Evolutionary conservation across 35 echinoderm and acorn worm species (phyloP).

Genomic region (Apostichopus japonicus): DNA sequence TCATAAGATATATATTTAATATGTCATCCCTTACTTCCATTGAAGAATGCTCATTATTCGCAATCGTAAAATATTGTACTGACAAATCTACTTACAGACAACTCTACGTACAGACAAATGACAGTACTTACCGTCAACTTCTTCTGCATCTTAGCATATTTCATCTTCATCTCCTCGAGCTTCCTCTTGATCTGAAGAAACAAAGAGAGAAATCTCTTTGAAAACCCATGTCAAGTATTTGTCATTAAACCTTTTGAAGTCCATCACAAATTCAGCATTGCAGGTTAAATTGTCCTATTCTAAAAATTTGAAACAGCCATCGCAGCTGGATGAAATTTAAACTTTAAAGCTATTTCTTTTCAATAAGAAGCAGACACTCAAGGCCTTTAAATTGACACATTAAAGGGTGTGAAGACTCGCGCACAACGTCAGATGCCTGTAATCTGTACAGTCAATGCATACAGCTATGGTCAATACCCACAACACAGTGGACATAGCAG

Average conservation of each 20-base stretch:
- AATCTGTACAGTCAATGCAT: no score
- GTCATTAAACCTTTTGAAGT: no score
- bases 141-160: constrained; percentile 41
- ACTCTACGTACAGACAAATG: not conserved
- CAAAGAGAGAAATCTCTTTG: not conserved
- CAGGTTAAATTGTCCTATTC: no score
- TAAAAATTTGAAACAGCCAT: not conserved
- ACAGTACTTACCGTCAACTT: constrained; percentile 9
- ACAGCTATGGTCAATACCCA: no score
- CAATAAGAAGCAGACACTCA: not conserved
- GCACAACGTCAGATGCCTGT: no score
- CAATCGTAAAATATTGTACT: not conserved
- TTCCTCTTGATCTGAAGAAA: constrained; percentile 12
- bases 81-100: not conserved
- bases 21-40: not conserved
- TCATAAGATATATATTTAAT: no score
- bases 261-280: no score
- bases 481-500: no score
- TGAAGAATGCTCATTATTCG: not conserved
- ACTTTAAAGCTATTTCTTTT: not conserved
- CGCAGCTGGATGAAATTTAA: not conserved
- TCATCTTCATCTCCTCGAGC: constrained; percentile 31
- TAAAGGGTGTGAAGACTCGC: no score
- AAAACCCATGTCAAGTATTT: not conserved
- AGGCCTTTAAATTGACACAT: not conserved